Evolutionary conservation across 64 coral and sea anemone species (phyloP).

Genomic region (Dendronephthya gigantea): DNA sequence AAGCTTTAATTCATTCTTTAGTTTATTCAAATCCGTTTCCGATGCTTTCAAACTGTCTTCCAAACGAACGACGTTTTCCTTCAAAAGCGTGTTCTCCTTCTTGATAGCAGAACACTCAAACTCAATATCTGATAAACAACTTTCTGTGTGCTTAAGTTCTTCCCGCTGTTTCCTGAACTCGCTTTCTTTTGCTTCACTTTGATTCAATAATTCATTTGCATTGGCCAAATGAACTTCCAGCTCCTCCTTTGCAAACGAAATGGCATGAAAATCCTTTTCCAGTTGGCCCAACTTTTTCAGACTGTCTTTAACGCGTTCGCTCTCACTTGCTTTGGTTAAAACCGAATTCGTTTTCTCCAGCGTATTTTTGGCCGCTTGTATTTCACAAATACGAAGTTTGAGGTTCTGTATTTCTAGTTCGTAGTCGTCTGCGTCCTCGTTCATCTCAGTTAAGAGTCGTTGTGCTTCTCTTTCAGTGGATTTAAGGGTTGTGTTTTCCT

Average conservation of each 20-base stretch:
- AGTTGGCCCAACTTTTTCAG: neutral
- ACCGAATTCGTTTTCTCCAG: neutral
- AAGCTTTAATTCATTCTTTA: neutral
- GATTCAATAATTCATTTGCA: neutral
- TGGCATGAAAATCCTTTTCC: neutral
- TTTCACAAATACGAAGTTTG: neutral
- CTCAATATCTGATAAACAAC: neutral
- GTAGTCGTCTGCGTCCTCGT: neutral
- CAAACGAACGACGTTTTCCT: neutral
- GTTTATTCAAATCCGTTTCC: neutral
- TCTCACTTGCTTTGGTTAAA: neutral
- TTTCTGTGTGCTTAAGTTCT: neutral
- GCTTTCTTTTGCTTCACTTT: neutral
- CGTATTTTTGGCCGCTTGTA: neutral
- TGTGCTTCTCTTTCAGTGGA: neutral
- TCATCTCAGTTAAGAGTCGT: neutral
- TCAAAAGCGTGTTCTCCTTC: neutral
- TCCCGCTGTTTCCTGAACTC: neutral
- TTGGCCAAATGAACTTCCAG: neutral
- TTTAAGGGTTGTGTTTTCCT: neutral
- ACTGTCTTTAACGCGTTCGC: neutral
- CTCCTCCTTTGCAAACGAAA: neutral
- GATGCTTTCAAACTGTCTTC: neutral
- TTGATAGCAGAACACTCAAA: neutral
- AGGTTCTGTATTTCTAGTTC: neutral